These are phyloP conservation scores for Chalcis sispes DNA, from an alignment of 2,888 invertebrate species.

Conservation along the genomic window DNA sequence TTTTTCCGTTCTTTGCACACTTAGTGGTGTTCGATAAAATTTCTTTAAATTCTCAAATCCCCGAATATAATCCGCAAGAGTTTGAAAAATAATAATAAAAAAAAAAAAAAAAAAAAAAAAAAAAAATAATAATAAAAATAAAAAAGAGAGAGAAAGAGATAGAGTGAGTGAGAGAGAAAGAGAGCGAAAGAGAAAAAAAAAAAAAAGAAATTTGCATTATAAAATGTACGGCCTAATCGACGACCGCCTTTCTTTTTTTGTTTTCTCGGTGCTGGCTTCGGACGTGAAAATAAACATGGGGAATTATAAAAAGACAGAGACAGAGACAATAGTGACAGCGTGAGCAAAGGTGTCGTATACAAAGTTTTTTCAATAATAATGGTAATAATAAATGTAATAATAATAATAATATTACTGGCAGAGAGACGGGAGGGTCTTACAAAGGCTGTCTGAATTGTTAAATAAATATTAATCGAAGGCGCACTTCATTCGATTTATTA, in stretches of 20 bases:
- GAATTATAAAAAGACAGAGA: slow-evolving; percentile 48
- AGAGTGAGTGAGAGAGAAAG: no score
- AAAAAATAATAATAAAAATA: slow-evolving; percentile 15
- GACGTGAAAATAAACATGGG: slow-evolving; percentile 48
- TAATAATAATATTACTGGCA: slow-evolving; percentile 55
- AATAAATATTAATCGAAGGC: slow-evolving; percentile 41
- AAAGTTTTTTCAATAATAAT: slow-evolving; percentile 44
- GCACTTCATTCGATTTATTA: slow-evolving; percentile 48
- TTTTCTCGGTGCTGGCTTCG: slow-evolving; percentile 46
- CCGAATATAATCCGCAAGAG: no score
- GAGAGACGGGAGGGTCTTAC: slow-evolving; percentile 23
- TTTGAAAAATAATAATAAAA: no score
- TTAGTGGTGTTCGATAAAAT: slow-evolving; percentile 26
- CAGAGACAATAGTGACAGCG: slow-evolving; percentile 54
- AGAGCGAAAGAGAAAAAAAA: background rate
- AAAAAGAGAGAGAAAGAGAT: no score
- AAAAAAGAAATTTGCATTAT: slow-evolving; percentile 2
- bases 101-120: slow-evolving; percentile 3
- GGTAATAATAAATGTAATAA: slow-evolving; percentile 29
- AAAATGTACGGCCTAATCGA: slow-evolving; percentile 4
- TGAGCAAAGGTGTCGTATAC: slow-evolving; percentile 54
- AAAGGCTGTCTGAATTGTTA: slow-evolving; percentile 37
- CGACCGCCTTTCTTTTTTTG: slow-evolving; percentile 31
- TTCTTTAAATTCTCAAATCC: background rate
- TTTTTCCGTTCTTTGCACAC: slow-evolving; percentile 16